Conservation (phyloP, 1,140 invertebrate genomes). For the Aethina tumida region DNA sequence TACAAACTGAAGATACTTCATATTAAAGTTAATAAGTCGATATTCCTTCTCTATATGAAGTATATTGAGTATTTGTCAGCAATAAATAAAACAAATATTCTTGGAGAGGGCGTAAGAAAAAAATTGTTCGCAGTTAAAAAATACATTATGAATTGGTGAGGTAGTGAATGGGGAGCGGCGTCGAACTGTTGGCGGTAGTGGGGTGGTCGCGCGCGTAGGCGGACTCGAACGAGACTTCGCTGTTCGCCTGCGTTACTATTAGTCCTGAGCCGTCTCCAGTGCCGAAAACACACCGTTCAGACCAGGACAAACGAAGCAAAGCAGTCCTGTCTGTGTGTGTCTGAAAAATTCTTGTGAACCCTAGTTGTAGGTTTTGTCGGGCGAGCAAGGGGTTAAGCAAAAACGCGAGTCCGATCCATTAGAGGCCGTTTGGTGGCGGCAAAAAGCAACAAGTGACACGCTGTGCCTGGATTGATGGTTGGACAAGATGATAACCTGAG, state of each 20-base stretch:
- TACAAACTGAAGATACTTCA: too few relatives aligned
- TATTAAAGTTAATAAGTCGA: too few relatives aligned
- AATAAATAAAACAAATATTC: too few relatives aligned
- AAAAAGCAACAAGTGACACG: conserved; percentile 27
- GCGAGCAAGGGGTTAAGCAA: background rate
- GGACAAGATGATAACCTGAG: conserved; percentile 30
- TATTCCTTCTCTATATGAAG: too few relatives aligned
- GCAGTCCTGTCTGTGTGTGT: conserved; percentile 1
- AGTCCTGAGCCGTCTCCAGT: conserved; percentile 29
- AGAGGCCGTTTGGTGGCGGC: conserved; percentile 1
- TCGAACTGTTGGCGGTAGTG: conserved; percentile 16
- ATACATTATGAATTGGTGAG: conserved; percentile 15
- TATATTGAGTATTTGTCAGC: too few relatives aligned
- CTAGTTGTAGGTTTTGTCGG: background rate
- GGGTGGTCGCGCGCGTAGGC: conserved; percentile 27
- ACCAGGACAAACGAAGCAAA: conserved; percentile 1
- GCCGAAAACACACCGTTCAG: conserved; percentile 16
- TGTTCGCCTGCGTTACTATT: conserved; percentile 22
- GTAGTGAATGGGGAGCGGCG: conserved; percentile 22
- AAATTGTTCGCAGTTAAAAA: too few relatives aligned
- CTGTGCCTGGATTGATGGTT: conserved; percentile 20
- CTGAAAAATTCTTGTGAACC: background rate
- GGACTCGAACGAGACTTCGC: conserved; percentile 27
- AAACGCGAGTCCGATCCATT: background rate
- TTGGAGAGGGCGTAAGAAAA: too few relatives aligned